Percentiles rank a stretch among this genome's conserved stretches.
Evolutionary conservation across 2,888 invertebrate genomes (phyloP).

Genomic region (Mycalesis mineus): DNA sequence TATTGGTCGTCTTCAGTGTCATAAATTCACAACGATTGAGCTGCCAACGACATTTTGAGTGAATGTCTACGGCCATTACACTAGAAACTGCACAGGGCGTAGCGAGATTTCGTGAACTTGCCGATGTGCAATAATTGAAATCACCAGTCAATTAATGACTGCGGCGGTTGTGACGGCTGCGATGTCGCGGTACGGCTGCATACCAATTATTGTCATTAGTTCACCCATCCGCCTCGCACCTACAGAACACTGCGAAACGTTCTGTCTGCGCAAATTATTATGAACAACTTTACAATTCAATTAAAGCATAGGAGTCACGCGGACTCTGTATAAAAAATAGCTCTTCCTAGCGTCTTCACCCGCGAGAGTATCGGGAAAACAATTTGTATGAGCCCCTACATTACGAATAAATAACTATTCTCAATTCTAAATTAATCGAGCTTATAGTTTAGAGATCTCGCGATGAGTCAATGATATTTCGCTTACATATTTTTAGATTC

Average conservation of each 20-base stretch:
- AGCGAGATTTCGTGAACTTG: conserved; percentile 57
- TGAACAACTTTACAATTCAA: no score
- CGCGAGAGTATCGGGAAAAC: no score
- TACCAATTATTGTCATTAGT: conserved; percentile 67
- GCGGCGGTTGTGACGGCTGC: conserved; percentile 46
- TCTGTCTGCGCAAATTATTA: background rate
- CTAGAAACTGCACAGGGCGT: conserved; percentile 45
- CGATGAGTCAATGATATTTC: no score
- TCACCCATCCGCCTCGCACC: conserved; percentile 49
- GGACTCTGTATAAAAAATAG: no score
- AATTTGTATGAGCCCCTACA: no score
- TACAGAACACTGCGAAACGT: background rate
- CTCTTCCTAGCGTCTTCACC: no score
- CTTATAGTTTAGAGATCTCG: no score
- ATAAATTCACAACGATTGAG: conserved; percentile 68
- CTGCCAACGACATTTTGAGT: conserved; percentile 73
- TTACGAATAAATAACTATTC: no score
- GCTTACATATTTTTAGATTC: no score
- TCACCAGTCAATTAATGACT: conserved; percentile 68
- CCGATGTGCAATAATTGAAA: conserved; percentile 67
- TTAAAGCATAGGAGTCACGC: no score
- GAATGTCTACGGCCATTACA: conserved; percentile 64
- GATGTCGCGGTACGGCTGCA: conserved; percentile 45
- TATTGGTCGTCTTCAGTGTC: conserved; percentile 72
- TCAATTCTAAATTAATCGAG: no score